Percentiles rank a stretch among this genome's conserved stretches.
These are phyloP conservation scores for Achroia grisella DNA, from an alignment of 1,140 invertebrate species.

Conservation along the genomic window DNA sequence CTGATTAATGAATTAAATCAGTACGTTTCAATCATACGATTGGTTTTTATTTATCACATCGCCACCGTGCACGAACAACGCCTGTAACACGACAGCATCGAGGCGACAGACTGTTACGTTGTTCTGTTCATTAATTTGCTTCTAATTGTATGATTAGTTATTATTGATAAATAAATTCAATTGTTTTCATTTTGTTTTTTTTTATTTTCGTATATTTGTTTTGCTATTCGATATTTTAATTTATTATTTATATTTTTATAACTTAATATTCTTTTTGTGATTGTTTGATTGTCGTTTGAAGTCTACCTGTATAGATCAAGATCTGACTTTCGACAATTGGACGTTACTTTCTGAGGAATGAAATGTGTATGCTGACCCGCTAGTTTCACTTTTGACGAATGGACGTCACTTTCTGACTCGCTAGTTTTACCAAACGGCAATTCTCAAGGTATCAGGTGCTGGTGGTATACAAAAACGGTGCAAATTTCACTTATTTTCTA, in stretches of 20 bases:
- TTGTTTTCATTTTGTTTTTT: constrained; percentile 7
- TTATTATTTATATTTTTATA: not conserved
- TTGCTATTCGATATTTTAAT: not conserved
- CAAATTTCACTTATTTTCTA: too few relatives aligned
- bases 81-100: not conserved
- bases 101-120: not conserved
- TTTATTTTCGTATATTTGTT: not conserved
- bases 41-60: not conserved
- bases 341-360: too few relatives aligned
- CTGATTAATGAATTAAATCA: constrained; percentile 6
- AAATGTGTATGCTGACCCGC: too few relatives aligned
- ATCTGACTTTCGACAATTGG: too few relatives aligned
- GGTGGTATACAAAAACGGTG: too few relatives aligned
- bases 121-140: too few relatives aligned
- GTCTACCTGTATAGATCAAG: too few relatives aligned
- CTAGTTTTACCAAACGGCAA: too few relatives aligned
- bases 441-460: too few relatives aligned
- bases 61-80: not conserved
- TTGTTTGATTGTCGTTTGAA: not conserved
- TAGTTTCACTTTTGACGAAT: too few relatives aligned
- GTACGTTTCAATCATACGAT: constrained; percentile 2
- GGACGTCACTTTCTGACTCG: too few relatives aligned
- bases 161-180: constrained; percentile 7
- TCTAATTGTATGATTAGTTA: not conserved
- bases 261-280: not conserved